Percentiles rank a stretch among this genome's conserved stretches.
Evolutionary conservation across 2,113 vertebrate species (phyloP).

Genomic region (Jaculus jaculus): DNA sequence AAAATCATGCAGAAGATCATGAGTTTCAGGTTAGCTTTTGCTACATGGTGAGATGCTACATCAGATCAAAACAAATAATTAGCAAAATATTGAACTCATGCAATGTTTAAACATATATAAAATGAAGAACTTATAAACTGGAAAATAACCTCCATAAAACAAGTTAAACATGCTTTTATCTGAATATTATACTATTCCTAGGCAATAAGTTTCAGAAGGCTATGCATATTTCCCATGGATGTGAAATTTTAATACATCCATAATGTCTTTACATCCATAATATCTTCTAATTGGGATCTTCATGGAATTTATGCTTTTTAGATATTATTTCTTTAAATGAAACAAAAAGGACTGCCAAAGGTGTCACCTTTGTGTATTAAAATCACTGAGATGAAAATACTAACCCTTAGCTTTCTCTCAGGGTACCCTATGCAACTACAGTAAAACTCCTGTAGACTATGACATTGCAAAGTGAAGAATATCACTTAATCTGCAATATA

Average conservation of each 20-base stretch:
- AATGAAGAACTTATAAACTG: background rate
- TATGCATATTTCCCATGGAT: background rate
- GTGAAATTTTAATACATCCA: background rate
- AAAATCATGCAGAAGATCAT: background rate
- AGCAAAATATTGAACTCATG: background rate
- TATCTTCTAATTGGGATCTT: background rate
- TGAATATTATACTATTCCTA: background rate
- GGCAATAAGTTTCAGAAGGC: background rate
- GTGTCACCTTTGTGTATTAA: background rate
- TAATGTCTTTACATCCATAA: background rate
- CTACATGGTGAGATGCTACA: background rate
- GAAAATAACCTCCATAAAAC: background rate
- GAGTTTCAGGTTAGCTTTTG: background rate
- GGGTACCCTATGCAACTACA: background rate
- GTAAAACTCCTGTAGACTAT: background rate
- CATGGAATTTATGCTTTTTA: background rate
- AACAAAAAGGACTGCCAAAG: fast-evolving
- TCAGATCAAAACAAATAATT: background rate
- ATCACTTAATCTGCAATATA: background rate
- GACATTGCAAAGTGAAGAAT: background rate
- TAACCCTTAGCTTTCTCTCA: background rate
- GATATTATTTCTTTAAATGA: background rate
- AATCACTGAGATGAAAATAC: fast-evolving
- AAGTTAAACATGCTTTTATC: background rate
- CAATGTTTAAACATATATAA: background rate